Conservation (phyloP, 2,797 vertebrate species). For the Coracias cyanogaster region DNA sequence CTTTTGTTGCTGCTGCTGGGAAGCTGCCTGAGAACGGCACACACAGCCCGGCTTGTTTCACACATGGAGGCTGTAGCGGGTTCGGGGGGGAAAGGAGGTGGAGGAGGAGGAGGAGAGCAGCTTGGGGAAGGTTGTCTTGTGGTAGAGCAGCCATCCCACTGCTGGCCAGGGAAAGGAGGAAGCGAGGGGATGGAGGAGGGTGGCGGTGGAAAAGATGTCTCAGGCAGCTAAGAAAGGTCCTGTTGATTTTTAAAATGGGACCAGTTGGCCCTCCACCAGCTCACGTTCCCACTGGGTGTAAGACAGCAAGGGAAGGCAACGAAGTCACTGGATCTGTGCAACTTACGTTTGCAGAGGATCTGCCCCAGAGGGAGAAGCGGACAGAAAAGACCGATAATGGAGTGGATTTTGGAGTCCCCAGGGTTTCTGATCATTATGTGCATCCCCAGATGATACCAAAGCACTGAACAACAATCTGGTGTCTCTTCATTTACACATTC, state of each 20-base stretch:
- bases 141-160: neutral
- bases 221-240: constrained; percentile 40
- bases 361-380: neutral
- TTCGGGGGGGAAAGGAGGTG: neutral
- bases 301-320: neutral
- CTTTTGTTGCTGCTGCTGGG: constrained; percentile 78
- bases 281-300: neutral
- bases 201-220: constrained; percentile 39
- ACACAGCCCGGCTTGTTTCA: constrained; percentile 75
- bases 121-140: constrained; percentile 14
- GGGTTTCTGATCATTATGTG: accelerated
- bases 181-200: neutral
- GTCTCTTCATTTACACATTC: neutral
- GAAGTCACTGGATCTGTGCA: neutral
- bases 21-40: constrained; percentile 67
- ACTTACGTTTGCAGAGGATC: neutral
- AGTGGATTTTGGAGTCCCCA: neutral
- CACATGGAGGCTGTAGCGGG: constrained; percentile 20
- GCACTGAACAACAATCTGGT: neutral
- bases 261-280: constrained; percentile 1
- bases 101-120: neutral
- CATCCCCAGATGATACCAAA: neutral
- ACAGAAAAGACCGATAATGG: neutral
- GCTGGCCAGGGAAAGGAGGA: neutral
- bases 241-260: constrained; percentile 18